Base-by-base conservation (phyloP, 2,113 vertebrate genomes). In the Pardalotus punctatus region DNA sequence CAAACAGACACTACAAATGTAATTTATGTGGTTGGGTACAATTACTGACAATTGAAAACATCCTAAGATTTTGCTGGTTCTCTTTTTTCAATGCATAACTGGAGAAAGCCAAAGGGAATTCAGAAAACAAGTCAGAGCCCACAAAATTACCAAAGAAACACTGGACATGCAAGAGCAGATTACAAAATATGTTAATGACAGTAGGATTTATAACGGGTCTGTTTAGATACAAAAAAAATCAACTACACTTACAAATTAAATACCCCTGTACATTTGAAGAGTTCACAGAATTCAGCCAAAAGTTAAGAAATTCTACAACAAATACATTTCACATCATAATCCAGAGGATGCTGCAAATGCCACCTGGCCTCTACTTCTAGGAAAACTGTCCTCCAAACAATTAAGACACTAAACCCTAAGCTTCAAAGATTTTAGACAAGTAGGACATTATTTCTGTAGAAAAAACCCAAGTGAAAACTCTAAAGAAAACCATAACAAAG, bases 351-450 rank as follows among this genome's bases (percentile, higher is more conserved):
- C 50, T 78, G 64, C 11, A 81, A 24, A 56, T 65, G 48, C 7
- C 40, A 45, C 1, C 0, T 0, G 1, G 62, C 57, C 78, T 78
- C 3, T 4, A 3, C 36, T 81, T 64, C 35, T 69, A 76, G 65
- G 47, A 67, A 83, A 94, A 47, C 5, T 4, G 5, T 28, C 50
- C 69, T 47, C 67, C 62, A 83, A 77, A 56, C 12, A 61, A 31
- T 7, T 47, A 24, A 56, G 20, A 81, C 43, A 87, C 29, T 12
- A 72, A 86, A 60, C 14, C 8, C 43, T 85, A 58, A 64, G 0
- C 19, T 50, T 71, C 20, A 16, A n/a, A 15, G 31, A 17, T 64
- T 89, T 67, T 69, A 51, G 12, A 86, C 40, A 38, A 56, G 3
- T 36, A 45, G 31, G 18, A 29, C 8, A 10, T 51, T 22, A 28